Evolutionary conservation across 1,140 invertebrate species (phyloP), one percentile per base, ranked within the genome.

Genomic region (Pseudoatta argentina): DNA sequence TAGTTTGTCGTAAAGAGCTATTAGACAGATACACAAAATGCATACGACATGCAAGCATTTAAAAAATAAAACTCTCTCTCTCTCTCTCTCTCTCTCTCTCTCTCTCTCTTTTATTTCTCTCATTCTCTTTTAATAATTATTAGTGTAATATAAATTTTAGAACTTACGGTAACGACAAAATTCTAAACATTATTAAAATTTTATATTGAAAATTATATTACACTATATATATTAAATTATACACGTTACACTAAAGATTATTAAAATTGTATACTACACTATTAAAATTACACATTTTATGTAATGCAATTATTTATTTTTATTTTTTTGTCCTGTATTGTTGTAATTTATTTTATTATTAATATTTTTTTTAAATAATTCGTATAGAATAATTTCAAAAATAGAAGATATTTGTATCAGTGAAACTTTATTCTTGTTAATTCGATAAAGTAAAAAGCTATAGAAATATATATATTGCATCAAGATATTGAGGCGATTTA

Each of bases 31-130:
- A 44, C 10, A 21, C 51, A 64, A 48, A 27, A 69, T 24, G 27
- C 30, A 55, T 34, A 24, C 3, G 1, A 44, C 18, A n/a, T 48
- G 16, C 59, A 34, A 55, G 51, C 3, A n/a, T 73, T 48, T 61
- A n/a, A 48, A 59, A 71, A 59, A 72, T 82, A 48, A 48, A 82
- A 59, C 7, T 78, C 7, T 53, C 44, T 48, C 5, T 63, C 34
- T 30, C 16, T 64, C 3, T 30, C 3, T 63, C 48, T 51, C 12
- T 51, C 24, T 21, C 21, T 21, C 21, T 21, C 21, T 21, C 21
- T 24, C 24, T 53, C 44, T 48, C 5, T 63, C 34, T n/a, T 16
- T 44, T 44, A 44, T 44, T 44, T 30, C 16, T 64, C 3, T 30
- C 3, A 63, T 30, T 30, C 14, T 51, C 12, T 51, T 51, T 4